These are phyloP conservation scores for Strigops habroptila DNA, from an alignment of 2,113 vertebrate species.

Conservation along the genomic window DNA sequence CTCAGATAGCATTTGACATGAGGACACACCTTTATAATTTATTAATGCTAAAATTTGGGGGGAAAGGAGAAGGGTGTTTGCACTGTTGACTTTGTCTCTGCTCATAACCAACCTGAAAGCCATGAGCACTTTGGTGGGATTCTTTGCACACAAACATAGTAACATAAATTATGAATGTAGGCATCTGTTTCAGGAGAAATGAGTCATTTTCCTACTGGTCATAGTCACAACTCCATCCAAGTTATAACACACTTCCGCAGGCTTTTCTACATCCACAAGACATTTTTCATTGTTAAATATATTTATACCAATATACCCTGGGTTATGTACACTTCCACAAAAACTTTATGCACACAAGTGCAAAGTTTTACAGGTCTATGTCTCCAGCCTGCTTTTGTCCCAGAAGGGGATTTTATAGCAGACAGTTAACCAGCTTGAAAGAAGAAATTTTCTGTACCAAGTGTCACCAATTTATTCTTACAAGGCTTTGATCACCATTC, in stretches of 20 bases:
- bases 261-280: not conserved
- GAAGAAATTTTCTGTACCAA: not conserved
- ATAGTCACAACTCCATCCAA: not conserved
- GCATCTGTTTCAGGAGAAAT: not conserved
- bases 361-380: not conserved
- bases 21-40: not conserved
- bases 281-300: not conserved
- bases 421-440: not conserved
- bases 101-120: not conserved
- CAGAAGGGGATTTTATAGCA: not conserved
- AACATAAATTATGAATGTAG: not conserved
- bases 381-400: not conserved
- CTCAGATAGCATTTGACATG: accelerated
- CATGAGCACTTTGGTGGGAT: not conserved
- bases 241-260: not conserved
- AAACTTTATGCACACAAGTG: not conserved
- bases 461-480: not conserved
- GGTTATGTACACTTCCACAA: not conserved
- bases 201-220: not conserved
- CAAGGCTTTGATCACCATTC: not conserved
- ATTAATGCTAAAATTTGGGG: not conserved
- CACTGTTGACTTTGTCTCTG: not conserved
- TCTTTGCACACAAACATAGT: accelerated
- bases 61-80: not conserved
- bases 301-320: not conserved